These are phyloP conservation scores for Brenthis ino DNA, from an alignment of 2,888 invertebrate genomes.

Conservation along the genomic window DNA sequence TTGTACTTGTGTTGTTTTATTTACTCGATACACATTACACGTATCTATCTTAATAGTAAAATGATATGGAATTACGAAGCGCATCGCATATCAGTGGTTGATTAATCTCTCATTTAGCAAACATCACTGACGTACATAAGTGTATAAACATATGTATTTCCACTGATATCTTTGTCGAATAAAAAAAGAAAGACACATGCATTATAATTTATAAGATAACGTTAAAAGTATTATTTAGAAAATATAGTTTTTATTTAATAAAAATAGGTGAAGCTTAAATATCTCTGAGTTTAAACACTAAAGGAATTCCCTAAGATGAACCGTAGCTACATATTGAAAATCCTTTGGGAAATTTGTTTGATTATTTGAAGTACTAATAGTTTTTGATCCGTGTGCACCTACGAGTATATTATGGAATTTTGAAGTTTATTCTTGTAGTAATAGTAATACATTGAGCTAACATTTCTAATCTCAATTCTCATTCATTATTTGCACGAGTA, in stretches of 20 bases:
- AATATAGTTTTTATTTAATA: too few species aligned
- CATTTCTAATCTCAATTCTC: too few species aligned
- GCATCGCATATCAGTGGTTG: slow-evolving; percentile 8
- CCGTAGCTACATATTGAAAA: not conserved
- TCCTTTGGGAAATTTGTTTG: slow-evolving; percentile 16
- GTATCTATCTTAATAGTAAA: slow-evolving; percentile 2
- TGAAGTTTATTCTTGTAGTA: not conserved
- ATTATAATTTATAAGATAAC: too few species aligned
- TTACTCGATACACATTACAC: not conserved
- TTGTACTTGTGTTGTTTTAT: slow-evolving; percentile 1
- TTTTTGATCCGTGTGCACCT: not conserved
- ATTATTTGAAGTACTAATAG: slow-evolving; percentile 14
- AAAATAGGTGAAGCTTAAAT: not conserved
- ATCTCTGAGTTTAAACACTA: slow-evolving; percentile 3
- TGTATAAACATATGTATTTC: not conserved
- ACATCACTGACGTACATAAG: slow-evolving; percentile 5
- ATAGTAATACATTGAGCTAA: too few species aligned
- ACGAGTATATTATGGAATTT: not conserved
- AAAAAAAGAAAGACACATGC: not conserved
- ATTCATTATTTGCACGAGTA: too few species aligned
- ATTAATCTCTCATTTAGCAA: slow-evolving; percentile 12
- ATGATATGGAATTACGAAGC: slow-evolving; percentile 4
- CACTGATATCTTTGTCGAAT: not conserved
- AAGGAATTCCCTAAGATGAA: slow-evolving; percentile 18
- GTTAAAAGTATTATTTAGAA: too few species aligned